phyloP scores from a whole-genome alignment of 2,113 vertebrate genomes.

The Romanogobio albipinnatus region DNA sequence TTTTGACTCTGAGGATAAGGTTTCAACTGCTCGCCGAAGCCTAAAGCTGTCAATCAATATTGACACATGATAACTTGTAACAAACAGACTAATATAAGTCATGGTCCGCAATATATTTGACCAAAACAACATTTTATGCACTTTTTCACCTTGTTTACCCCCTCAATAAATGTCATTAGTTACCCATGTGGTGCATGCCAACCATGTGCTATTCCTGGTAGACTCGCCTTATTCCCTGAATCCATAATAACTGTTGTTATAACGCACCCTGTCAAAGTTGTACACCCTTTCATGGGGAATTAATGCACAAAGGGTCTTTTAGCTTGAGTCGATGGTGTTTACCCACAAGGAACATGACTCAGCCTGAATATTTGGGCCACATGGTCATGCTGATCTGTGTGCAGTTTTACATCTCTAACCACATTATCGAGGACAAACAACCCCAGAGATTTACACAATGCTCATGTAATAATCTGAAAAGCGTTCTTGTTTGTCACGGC shows the following conservation, averaged over 20 bases:
- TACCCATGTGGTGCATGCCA: not conserved
- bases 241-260: not conserved
- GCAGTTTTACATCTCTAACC: not conserved
- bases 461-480: not conserved
- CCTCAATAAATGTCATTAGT: not conserved
- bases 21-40: not conserved
- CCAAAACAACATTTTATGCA: not conserved
- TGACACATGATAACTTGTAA: not conserved
- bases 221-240: not conserved
- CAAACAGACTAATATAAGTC: not conserved
- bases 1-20: not conserved
- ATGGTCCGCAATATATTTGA: not conserved
- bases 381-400: not conserved
- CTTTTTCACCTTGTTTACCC: not conserved
- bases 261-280: not conserved
- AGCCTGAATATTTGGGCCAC: conserved; percentile 42
- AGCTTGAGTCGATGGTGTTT: not conserved
- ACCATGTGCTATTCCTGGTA: conserved; percentile 18
- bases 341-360: conserved; percentile 53
- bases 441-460: not conserved
- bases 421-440: not conserved
- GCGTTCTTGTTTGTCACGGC: not conserved
- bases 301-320: conserved; percentile 1
- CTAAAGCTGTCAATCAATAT: not conserved
- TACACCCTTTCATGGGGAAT: conserved; percentile 2